Evolutionary conservation across 2,888 invertebrate genomes (phyloP).

Genomic region (Synanthedon andrenaeformis): DNA sequence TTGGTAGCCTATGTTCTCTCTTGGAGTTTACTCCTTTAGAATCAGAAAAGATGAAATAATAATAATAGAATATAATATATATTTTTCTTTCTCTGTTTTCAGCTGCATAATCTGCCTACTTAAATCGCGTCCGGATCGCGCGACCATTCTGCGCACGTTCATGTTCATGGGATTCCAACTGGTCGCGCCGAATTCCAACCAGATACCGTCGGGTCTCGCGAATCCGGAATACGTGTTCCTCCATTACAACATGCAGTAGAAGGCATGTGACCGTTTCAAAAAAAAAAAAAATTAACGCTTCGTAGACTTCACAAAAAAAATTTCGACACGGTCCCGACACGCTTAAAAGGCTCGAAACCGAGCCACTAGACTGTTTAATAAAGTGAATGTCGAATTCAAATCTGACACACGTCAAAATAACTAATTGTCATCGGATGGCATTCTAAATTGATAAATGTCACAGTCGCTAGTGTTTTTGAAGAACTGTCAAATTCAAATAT

Average conservation of each 20-base stretch:
- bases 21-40: no score
- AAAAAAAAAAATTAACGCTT: background rate
- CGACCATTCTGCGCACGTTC: slow-evolving; percentile 91
- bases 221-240: slow-evolving; percentile 70
- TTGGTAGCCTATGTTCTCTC: background rate
- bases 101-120: slow-evolving; percentile 78
- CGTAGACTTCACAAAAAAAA: no score
- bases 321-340: background rate
- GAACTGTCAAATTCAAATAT: no score
- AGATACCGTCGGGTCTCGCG: slow-evolving; percentile 61
- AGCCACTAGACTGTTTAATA: no score
- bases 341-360: no score
- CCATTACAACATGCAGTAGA: slow-evolving; percentile 61
- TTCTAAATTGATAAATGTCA: no score
- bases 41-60: no score
- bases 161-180: slow-evolving; percentile 96
- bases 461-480: no score
- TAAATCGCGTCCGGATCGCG: slow-evolving; percentile 86
- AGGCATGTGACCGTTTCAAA: background rate
- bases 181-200: slow-evolving; percentile 82
- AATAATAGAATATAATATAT: no score
- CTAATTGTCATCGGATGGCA: no score
- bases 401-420: no score
- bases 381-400: no score
- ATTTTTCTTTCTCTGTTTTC: slow-evolving; percentile 9